Base-by-base conservation (phyloP, 2,113 vertebrate genomes). In the Epinephelus cyanopodus region DNA sequence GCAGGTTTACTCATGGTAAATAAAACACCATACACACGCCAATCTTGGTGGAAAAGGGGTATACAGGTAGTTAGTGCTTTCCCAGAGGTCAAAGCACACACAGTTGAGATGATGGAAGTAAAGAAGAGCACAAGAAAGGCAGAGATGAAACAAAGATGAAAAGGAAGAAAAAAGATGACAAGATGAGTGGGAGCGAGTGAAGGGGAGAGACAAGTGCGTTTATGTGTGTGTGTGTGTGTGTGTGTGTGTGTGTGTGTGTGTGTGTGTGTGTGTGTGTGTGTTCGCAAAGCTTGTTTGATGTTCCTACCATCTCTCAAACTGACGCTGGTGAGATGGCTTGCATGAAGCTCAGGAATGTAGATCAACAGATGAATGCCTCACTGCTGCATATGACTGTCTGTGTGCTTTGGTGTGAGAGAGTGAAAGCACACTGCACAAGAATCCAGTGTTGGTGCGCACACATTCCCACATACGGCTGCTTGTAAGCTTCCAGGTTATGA, bases 271-370 rank as follows among this genome's bases (percentile, higher is more conserved):
- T 58, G 75, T 54, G 23, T 37, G 8, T 52, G 54, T 15, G 73
- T 62, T 14, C 9, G 73, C 54, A 27, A 42, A 47, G 50, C 23
- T 42, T 76, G 77, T 90, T 87, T 90, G 76, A 86, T 81, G 77
- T 87, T 80, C 66, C 57, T 87, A 67, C 77, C 79, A 71, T 84
- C 74, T 88, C 81, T 87, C 71, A 62, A 73, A 74, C 62, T 27
- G 70, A 66, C 71, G 72, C 50, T 57, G 60, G 15, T 77, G 61
- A 86, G 75, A 90, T 80, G 66, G 77, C 64, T 54, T 61, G 47
- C 77, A 85, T 82, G 76, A 82, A 90, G 74, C 81, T 81, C 79
- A 83, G 89, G 89, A 94, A 93, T 94, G 86, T 73, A 93, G 87
- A 90, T 92, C 86, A 90, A 80, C 81, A 85, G 89, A 93, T 92